Base-by-base conservation (phyloP, 2,797 vertebrate species). In the Alosa sapidissima region DNA sequence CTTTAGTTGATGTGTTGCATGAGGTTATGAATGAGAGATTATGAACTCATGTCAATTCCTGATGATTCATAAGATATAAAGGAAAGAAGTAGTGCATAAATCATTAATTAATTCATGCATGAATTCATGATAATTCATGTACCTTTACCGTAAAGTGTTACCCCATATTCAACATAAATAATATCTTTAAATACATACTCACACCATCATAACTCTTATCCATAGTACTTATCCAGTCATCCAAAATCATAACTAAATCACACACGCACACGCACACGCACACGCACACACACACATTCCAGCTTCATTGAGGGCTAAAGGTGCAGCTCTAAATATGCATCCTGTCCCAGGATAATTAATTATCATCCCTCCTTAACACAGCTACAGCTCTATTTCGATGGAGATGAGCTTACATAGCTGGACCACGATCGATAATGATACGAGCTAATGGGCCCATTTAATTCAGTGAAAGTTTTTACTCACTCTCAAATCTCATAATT, bases 321-420 rank as follows among this genome's bases (percentile, higher is more conserved):
- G 41, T 84, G 82, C 72, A 83, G 7, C 65, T 14, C 10, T 86
- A 82, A 87, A 86, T 87, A 81, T 62, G 65, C 14, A 49, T 6
- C 36, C 52, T 83, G 60, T 62, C 19, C 82, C 5, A 36, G 82
- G 48, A 45, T 48, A 87, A 65, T 41, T 9, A 65, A 65, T 28
- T 65, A 11, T 14, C 55, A 45, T 84, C 41, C 2, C 60, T 65
- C 60, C 60, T 11, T 65, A n/a, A n/a, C 21, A 24, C 58, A 65
- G n/a, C 52, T 81, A 5, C 13, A 68, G 55, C 84, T 52, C 48
- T 75, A 58, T 83, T 33, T 19, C 55, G 28, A 16, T 41, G 14
- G 45, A 65, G 52, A 84, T 84, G 55, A 72, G 16, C 24, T 84
- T 21, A 55, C 2, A 33, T 85, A 78, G 41, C 9, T 41, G 58